Base-by-base conservation (phyloP, 2,888 invertebrate species). In the Apomyelois bistriatella region DNA sequence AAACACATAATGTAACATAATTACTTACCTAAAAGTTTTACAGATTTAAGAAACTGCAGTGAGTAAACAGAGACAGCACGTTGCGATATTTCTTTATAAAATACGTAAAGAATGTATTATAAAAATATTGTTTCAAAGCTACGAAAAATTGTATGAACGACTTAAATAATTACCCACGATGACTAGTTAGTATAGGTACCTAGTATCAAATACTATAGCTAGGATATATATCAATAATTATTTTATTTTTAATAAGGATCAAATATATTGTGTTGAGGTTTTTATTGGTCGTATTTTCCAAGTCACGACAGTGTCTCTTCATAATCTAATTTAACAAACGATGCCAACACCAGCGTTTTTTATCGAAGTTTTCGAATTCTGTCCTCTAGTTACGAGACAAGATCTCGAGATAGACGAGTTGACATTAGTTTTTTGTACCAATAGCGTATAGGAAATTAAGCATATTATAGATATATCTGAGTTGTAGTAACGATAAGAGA, bases 381-480 rank as follows among this genome's bases (percentile, higher is more conserved):
- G 73, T 74, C 77, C 79, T 77, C 77, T 79, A 74, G 71, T 68
- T 69, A 64, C 66, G 22, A 32, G 12, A 4, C 68, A 64, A 77
- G 85, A 86, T 85, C 75, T 62, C 65, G 55, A 76, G 82, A 82
- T 83, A 79, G 68, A 64, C 58, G 55, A 55, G 61, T 60, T 64
- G 67, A 65, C 72, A 73, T 76, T 76, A 72, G 76, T 76, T 82
- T 79, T 82, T 79, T 74, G 70, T 76, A 67, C 73, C 76, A 74
- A 78, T 78, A 80, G 79, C 74, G 68, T 74, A 73, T 75, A 77
- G 75, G 77, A 82, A 76, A 76, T 77, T 78, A 75, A 79, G 71
- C 76, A 79, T n/a, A n/a, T n/a, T n/a, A n/a, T 82, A 81, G 81
- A 80, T 80, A 76, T 69, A 82, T 84, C 81, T 74, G 76, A 70